phyloP scores from a whole-genome alignment of 2,888 invertebrate genomes.

The Argyresthia goedartella region DNA sequence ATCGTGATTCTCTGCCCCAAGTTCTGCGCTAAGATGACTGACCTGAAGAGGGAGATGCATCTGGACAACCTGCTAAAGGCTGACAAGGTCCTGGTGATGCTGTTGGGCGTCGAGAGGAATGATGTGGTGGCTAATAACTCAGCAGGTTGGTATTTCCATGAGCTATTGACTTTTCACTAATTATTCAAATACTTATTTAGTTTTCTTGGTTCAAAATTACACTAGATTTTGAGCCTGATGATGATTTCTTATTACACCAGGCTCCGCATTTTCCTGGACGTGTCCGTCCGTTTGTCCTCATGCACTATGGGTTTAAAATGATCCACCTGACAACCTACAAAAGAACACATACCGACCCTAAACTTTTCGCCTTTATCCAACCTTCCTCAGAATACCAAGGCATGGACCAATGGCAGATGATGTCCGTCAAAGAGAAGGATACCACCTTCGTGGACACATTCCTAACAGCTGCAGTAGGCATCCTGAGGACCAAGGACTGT shows the following conservation, averaged over 20 bases:
- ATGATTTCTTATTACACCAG: neutral
- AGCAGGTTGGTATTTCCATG: conserved; percentile 73
- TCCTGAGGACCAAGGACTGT: conserved; percentile 74
- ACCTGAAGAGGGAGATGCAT: conserved; percentile 62
- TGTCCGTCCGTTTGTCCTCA: too few species aligned
- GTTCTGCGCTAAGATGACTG: conserved; percentile 73
- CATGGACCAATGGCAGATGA: conserved; percentile 85
- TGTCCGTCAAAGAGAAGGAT: conserved; percentile 85
- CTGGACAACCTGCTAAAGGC: conserved; percentile 73
- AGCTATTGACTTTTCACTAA: conserved; percentile 11
- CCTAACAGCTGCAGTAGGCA: conserved; percentile 84
- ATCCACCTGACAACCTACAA: too few species aligned
- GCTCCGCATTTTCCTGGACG: neutral
- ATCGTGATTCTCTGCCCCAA: conserved; percentile 85
- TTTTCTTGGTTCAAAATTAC: too few species aligned
- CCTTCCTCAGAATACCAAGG: conserved; percentile 73
- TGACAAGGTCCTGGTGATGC: conserved; percentile 83
- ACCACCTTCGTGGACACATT: conserved; percentile 87
- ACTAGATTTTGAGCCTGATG: too few species aligned
- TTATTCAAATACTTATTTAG: neutral
- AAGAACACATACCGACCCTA: too few species aligned
- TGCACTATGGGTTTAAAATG: too few species aligned
- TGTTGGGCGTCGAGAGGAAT: conserved; percentile 83
- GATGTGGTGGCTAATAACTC: conserved; percentile 78
- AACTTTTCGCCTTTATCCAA: neutral